Conservation (phyloP, 2,888 invertebrate genomes). For the Flexamia atlantica region DNA sequence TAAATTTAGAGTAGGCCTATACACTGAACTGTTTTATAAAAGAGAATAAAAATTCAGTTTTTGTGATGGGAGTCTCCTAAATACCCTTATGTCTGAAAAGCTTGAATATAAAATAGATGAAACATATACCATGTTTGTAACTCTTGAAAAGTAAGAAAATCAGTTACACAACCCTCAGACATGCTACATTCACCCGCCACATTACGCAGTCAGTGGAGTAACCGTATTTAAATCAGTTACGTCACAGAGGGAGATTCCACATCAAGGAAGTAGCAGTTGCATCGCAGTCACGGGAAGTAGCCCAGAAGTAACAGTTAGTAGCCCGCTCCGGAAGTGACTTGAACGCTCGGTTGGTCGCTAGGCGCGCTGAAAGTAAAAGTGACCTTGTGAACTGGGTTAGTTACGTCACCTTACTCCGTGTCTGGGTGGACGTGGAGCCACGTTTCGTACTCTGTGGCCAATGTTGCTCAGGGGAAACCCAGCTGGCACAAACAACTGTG, state of each 20-base stretch:
- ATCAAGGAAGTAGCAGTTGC: constrained; percentile 4
- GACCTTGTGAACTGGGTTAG: constrained; percentile 47
- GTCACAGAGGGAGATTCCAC: background rate
- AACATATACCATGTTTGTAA: too few species aligned
- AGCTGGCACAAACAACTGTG: background rate
- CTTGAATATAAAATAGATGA: too few species aligned
- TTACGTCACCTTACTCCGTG: background rate
- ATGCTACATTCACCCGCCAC: too few species aligned
- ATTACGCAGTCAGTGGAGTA: constrained; percentile 10
- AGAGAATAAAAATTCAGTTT: too few species aligned
- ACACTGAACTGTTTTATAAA: too few species aligned
- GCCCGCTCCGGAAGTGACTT: constrained; percentile 5
- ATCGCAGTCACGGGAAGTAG: background rate
- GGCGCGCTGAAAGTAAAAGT: constrained; percentile 49
- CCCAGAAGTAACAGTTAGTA: constrained; percentile 24
- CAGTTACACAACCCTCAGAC: too few species aligned
- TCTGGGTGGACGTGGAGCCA: constrained; percentile 32
- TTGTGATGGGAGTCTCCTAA: too few species aligned
- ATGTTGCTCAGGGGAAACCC: background rate
- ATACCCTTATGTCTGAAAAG: too few species aligned
- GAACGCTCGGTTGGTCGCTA: constrained; percentile 4
- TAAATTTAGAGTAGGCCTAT: too few species aligned
- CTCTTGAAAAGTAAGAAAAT: too few species aligned
- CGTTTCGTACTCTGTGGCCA: background rate
- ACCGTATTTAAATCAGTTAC: constrained; percentile 24